Evolutionary conservation across 2,113 vertebrate species (phyloP).

Genomic region (Scatophagus argus): DNA sequence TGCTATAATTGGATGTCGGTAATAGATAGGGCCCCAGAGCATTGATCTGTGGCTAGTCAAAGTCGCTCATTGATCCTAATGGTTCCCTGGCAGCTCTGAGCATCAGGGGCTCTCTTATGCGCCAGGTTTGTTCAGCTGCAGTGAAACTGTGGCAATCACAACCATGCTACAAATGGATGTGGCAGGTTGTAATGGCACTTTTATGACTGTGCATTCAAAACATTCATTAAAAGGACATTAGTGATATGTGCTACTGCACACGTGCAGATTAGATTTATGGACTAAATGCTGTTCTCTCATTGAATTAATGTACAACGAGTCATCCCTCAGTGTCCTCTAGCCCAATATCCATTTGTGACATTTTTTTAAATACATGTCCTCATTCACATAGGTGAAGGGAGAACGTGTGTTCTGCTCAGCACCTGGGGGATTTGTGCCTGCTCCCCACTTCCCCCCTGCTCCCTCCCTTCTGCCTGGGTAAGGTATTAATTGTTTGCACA

Average conservation of each 20-base stretch:
- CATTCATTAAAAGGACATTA: constrained; percentile 76
- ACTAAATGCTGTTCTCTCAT: constrained; percentile 62
- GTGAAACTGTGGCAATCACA: constrained; percentile 6
- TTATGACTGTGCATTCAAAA: constrained; percentile 70
- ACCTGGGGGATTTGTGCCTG: constrained; percentile 75
- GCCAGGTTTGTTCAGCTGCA: constrained; percentile 32
- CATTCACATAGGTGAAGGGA: constrained; percentile 49
- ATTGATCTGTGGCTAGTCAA: constrained; percentile 67
- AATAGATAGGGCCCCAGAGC: constrained; percentile 73
- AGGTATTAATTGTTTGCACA: constrained; percentile 84
- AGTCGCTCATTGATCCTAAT: constrained; percentile 67
- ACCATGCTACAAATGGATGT: constrained; percentile 45
- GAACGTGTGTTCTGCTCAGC: constrained; percentile 53
- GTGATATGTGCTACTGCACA: constrained; percentile 36
- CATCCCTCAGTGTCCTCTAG: constrained; percentile 54
- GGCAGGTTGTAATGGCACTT: constrained; percentile 58
- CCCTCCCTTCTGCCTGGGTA: constrained; percentile 46
- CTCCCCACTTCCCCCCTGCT: constrained; percentile 32
- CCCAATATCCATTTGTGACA: constrained; percentile 62
- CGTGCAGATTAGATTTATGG: constrained; percentile 64
- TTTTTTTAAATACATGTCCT: constrained; percentile 43
- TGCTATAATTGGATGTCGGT: constrained; percentile 78
- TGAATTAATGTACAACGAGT: constrained; percentile 68
- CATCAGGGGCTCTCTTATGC: neutral
- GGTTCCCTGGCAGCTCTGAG: constrained; percentile 58